phyloP scores from a whole-genome alignment of 2,113 vertebrate genomes.

The Mugil cephalus region DNA sequence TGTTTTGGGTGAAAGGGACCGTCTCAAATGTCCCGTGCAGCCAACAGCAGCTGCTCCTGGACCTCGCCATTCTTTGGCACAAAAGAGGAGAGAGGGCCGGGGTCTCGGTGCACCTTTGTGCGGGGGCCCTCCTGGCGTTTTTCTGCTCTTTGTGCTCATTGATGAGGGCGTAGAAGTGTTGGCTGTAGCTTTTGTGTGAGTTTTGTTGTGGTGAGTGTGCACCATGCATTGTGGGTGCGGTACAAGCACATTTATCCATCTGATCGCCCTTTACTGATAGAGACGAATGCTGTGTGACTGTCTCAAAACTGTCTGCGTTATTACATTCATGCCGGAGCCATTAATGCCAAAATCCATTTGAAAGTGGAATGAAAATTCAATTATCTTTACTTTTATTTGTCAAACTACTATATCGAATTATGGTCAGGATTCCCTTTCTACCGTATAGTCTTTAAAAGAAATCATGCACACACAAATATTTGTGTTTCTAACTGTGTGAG shows the following conservation, averaged over 20 bases:
- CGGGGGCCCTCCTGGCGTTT: conserved; percentile 49
- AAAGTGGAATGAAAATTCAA: no score
- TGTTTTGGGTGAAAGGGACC: conserved; percentile 76
- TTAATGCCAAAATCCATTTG: not conserved
- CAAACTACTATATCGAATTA: no score
- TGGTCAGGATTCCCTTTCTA: no score
- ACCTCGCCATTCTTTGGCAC: conserved; percentile 73
- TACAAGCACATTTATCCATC: conserved; percentile 67
- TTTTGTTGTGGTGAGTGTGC: conserved; percentile 58
- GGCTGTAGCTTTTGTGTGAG: conserved; percentile 76
- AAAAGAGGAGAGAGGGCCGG: conserved; percentile 64
- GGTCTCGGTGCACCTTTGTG: conserved; percentile 77
- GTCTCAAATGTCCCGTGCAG: conserved; percentile 81
- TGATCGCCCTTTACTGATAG: conserved; percentile 55
- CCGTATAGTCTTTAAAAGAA: no score
- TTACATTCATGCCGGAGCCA: no score
- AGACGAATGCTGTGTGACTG: conserved; percentile 2
- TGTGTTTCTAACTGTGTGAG: no score
- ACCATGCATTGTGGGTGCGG: conserved; percentile 15
- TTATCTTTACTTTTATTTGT: no score
- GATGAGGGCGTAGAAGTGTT: conserved; percentile 67
- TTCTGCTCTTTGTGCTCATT: conserved; percentile 66
- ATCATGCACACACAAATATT: no score
- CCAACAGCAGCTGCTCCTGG: conserved; percentile 81
- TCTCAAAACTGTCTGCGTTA: not conserved